Evolutionary conservation across 2,797 vertebrate species (phyloP).

Genomic region (Prunella strophiata): DNA sequence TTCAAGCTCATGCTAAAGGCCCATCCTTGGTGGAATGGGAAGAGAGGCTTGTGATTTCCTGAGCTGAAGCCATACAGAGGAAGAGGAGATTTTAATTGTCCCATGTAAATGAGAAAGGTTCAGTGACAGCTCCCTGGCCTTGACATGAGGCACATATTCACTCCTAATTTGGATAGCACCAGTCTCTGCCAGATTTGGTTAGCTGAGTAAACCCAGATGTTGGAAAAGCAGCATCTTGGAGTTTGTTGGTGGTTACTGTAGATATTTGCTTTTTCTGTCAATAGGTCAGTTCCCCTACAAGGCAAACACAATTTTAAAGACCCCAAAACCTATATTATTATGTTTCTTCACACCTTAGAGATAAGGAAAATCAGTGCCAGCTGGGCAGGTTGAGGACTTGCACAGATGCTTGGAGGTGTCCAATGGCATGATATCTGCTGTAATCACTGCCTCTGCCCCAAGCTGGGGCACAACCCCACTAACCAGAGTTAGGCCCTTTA

Average conservation of each 20-base stretch:
- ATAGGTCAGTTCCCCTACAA: neutral
- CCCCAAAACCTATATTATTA: fast-evolving
- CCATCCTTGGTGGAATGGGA: neutral
- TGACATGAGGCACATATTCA: neutral
- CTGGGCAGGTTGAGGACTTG: neutral
- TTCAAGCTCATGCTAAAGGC: neutral
- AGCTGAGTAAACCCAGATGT: neutral
- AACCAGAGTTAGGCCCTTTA: neutral
- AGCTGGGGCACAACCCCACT: neutral
- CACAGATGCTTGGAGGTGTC: neutral
- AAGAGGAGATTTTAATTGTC: neutral
- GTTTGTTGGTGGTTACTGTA: neutral
- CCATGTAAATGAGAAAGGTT: neutral
- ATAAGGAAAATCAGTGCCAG: neutral
- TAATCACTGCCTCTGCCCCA: neutral
- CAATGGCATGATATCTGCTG: neutral
- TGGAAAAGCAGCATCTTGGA: neutral
- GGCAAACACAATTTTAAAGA: neutral
- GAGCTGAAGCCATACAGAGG: neutral
- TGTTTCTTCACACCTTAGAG: neutral
- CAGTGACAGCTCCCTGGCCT: neutral
- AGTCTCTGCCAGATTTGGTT: neutral
- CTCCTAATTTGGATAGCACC: neutral
- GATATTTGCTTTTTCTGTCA: neutral
- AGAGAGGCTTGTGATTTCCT: neutral